phyloP scores from a whole-genome alignment of 1,140 invertebrate genomes.

The Ditylenchus dipsaci region DNA sequence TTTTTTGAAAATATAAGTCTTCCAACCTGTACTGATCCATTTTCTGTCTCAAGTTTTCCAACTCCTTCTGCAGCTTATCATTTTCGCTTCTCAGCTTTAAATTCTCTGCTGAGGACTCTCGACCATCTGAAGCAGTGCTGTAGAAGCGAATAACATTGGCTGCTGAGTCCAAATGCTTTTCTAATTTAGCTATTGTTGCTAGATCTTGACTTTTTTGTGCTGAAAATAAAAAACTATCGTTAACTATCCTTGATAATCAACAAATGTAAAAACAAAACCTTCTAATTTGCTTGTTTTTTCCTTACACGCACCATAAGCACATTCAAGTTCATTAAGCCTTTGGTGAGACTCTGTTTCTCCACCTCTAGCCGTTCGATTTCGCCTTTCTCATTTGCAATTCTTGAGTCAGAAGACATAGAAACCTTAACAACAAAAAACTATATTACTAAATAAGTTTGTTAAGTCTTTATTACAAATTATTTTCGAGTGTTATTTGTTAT shows the following conservation, averaged over 20 bases:
- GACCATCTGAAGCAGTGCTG: slow-evolving; percentile 3
- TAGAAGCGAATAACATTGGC: slow-evolving; percentile 10
- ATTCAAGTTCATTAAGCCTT: neutral
- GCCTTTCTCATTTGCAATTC: neutral
- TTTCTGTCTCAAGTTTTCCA: slow-evolving; percentile 3
- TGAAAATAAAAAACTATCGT: neutral
- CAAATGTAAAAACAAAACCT: neutral
- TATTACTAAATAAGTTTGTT: too few species aligned
- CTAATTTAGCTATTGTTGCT: neutral
- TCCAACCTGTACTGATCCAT: slow-evolving; percentile 4
- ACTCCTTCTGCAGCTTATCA: neutral
- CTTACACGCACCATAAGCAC: neutral
- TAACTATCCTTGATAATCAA: neutral
- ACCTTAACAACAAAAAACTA: too few species aligned
- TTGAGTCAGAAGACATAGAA: neutral
- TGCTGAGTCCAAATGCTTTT: slow-evolving; percentile 1
- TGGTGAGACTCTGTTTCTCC: neutral
- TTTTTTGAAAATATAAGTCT: too few species aligned
- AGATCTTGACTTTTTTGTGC: neutral
- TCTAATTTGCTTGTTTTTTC: neutral
- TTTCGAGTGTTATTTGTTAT: too few species aligned
- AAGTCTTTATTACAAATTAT: too few species aligned
- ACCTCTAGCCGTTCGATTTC: neutral
- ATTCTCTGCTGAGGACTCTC: slow-evolving; percentile 3
- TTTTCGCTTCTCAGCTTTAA: neutral